Evolutionary conservation across 2,888 invertebrate species (phyloP).

Genomic region (Brenthis ino): DNA sequence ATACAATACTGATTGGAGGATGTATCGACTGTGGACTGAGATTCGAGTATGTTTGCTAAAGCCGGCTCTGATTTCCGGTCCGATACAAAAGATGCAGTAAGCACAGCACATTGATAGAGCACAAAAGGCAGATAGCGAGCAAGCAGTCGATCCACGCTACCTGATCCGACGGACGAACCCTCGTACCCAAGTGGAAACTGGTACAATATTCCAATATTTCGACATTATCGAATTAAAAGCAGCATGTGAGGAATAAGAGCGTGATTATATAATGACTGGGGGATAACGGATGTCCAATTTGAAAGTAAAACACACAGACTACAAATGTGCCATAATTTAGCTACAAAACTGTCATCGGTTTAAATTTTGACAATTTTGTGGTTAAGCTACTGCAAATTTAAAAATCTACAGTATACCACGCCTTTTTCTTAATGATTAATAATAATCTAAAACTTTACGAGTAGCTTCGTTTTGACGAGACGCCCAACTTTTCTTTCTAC

Average conservation of each 20-base stretch:
- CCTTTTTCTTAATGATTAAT: too few species aligned
- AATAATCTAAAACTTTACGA: too few species aligned
- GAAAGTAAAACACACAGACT: conserved; percentile 15
- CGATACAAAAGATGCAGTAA: conserved; percentile 83
- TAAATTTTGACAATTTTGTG: background rate
- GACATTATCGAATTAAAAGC: conserved; percentile 67
- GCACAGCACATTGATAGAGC: conserved; percentile 85
- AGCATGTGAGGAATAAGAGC: conserved; percentile 77
- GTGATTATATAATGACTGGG: conserved; percentile 51
- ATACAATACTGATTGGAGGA: background rate
- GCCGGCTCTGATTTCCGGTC: conserved; percentile 46
- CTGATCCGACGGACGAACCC: conserved; percentile 88
- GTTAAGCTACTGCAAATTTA: conserved; percentile 2
- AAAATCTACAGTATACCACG: too few species aligned
- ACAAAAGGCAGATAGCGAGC: conserved; percentile 85
- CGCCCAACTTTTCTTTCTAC: too few species aligned
- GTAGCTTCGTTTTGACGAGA: too few species aligned
- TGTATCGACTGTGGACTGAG: background rate
- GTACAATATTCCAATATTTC: conserved; percentile 53
- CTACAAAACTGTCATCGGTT: background rate
- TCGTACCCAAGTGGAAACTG: conserved; percentile 80
- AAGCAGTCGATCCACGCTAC: conserved; percentile 90
- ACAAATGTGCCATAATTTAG: conserved; percentile 19
- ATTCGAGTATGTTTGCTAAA: background rate
- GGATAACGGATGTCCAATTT: conserved; percentile 25